Base-by-base conservation (phyloP, 2,888 invertebrate genomes). In the Drosophila kambysellisi region DNA sequence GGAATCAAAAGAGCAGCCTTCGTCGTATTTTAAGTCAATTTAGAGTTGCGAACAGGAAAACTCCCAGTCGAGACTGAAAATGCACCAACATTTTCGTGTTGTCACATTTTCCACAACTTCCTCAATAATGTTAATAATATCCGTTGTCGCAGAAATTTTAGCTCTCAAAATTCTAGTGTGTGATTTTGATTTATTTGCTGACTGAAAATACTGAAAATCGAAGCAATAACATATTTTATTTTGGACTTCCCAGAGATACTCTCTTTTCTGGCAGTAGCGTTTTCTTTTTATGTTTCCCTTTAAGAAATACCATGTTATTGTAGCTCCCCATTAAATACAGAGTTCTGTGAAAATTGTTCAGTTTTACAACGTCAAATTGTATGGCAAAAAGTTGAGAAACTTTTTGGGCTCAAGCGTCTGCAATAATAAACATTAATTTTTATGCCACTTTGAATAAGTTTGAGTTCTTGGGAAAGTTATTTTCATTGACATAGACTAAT, bases 401-500 rank as follows among this genome's bases (percentile, higher is more conserved):
- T 54, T 71, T 71, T 32, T 53, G 35, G 39, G 41, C 39, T 58
- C 56, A 75, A 54, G 50, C 32, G 76, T 79, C 74, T 61, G 74
- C 61, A 50, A 74, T 74, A 74, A 74, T 74, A 74, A 74, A 67
- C 76, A 80, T 77, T 76, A 64, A 75, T 76, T 64, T 80, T 77
- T 80, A 77, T 80, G 81, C 25, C 63, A 77, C 53, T 77, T 77
- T 67, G 70, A 54, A 64, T 53, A 60, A 80, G 81, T 80, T 80
- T 33, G 65, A 75, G 75, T 65, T 71, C 53, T 46, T 65, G 20
- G 9, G n/a, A 39, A 65, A 71, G 58, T 77, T 74, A 35, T 51
- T 58, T 58, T 37, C 65, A 66, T 69, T 79, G 62, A 60, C 70
- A 63, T 62, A 61, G 32, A 53, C 60, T 71, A 60, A 70, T 67